These are phyloP conservation scores for Xylocopa sonorina DNA, from an alignment of 1,140 invertebrate species.

Conservation along the genomic window DNA sequence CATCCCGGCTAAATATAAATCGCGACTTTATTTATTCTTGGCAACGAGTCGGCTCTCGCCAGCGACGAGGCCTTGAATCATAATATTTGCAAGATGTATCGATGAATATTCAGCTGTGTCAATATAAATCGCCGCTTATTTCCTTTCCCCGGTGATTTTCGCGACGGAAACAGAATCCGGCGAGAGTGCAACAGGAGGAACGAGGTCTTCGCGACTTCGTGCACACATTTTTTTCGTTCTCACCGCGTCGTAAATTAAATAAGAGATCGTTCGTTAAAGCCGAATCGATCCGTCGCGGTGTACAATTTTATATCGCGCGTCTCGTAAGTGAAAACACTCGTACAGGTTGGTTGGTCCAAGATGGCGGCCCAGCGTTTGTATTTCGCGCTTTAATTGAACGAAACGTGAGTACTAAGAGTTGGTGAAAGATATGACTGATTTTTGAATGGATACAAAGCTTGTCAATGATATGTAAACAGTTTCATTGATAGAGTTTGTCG, in stretches of 20 bases:
- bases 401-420: too few relatives aligned
- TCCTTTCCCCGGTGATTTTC: background rate
- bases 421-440: too few relatives aligned
- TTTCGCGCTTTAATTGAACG: too few relatives aligned
- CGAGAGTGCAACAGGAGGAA: background rate
- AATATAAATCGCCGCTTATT: background rate
- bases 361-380: background rate
- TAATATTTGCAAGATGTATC: constrained; percentile 26
- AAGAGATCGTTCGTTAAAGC: too few relatives aligned
- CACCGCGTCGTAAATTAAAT: background rate
- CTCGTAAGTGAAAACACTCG: background rate
- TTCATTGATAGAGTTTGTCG: too few relatives aligned
- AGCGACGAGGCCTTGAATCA: constrained; percentile 15
- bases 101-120: constrained; percentile 52
- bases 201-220: background rate
- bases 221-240: background rate
- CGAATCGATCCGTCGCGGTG: background rate
- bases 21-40: constrained; percentile 62
- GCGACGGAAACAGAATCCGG: fast-evolving
- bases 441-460: too few relatives aligned
- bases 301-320: background rate
- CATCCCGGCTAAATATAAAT: constrained; percentile 62
- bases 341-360: background rate
- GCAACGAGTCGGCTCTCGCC: constrained; percentile 44
- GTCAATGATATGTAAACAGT: too few relatives aligned